Evolutionary conservation across 2,113 vertebrate species (phyloP).

Genomic region (Scophthalmus maximus): DNA sequence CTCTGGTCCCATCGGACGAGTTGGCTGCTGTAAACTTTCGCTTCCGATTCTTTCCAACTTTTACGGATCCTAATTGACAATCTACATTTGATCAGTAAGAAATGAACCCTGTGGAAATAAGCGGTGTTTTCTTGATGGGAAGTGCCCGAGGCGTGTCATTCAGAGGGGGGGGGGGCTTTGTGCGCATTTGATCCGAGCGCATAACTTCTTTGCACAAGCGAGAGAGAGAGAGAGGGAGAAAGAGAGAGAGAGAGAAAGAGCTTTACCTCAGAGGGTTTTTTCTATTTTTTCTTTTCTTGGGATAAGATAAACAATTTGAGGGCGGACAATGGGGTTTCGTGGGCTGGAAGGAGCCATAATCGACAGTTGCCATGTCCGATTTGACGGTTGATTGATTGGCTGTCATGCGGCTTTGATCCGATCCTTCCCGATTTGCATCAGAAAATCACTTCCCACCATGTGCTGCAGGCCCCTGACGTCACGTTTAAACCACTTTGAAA

Average conservation of each 20-base stretch:
- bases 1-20: constrained; percentile 33
- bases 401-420: constrained; percentile 96
- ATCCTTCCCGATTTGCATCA: constrained; percentile 99
- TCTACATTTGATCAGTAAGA: background rate
- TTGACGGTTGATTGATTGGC: constrained; percentile 99
- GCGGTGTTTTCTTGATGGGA: constrained; percentile 20
- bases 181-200: constrained; percentile 70
- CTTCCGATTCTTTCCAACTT: constrained; percentile 55
- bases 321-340: constrained; percentile 82
- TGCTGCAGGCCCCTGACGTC: constrained; percentile 89
- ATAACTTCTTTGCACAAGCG: constrained; percentile 71
- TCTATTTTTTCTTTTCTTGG: constrained; percentile 43
- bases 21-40: constrained; percentile 66
- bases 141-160: constrained; percentile 57
- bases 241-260: background rate
- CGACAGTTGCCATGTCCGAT: constrained; percentile 97
- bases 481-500: constrained; percentile 84
- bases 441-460: constrained; percentile 96
- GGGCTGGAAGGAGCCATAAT: constrained; percentile 90
- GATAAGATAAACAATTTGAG: constrained; percentile 86
- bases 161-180: constrained; percentile 44
- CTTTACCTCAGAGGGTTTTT: constrained; percentile 58
- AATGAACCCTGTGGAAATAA: constrained; percentile 10
- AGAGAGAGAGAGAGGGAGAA: too few relatives aligned
- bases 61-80: background rate